Percentiles rank a stretch among this genome's conserved stretches.
Conservation (phyloP, 2,797 vertebrate species). For the Catostomus latipinnis region DNA sequence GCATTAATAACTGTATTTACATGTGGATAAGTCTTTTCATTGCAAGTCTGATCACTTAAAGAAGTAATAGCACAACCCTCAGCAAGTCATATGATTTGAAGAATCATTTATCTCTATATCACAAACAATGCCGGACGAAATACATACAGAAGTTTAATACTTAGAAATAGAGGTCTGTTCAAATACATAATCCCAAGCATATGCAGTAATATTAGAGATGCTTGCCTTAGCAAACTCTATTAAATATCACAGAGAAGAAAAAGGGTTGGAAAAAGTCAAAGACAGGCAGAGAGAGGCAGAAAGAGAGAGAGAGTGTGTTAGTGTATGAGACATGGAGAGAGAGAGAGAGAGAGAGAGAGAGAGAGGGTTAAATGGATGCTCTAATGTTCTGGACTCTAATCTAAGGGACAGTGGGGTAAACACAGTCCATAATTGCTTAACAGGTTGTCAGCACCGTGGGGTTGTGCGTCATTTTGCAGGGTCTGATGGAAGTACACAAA, state of each 20-base stretch:
- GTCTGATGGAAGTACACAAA: slow-evolving; percentile 48
- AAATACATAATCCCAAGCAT: background rate
- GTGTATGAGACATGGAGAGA: background rate
- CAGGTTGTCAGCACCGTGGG: slow-evolving; percentile 46
- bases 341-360: slow-evolving; percentile 4
- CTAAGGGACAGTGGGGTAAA: slow-evolving; percentile 46
- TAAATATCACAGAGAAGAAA: slow-evolving; percentile 15
- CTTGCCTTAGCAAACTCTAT: slow-evolving; percentile 7
- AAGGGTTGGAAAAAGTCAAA: background rate
- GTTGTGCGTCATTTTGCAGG: slow-evolving; percentile 55
- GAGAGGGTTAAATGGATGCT: slow-evolving; percentile 41
- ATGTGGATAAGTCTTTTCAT: background rate
- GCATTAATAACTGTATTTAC: too few species aligned
- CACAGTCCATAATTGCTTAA: slow-evolving; percentile 55
- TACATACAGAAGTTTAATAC: background rate
- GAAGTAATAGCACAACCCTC: background rate
- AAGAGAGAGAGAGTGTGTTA: background rate
- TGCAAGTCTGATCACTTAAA: background rate
- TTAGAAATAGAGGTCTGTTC: background rate
- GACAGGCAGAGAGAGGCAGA: background rate
- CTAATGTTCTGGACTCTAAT: slow-evolving; percentile 49
- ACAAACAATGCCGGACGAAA: too few species aligned
- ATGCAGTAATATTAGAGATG: background rate
- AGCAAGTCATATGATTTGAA: too few species aligned
- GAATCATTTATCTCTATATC: too few species aligned